Conservation (phyloP, 2,113 vertebrate species). For the Motacilla alba region DNA sequence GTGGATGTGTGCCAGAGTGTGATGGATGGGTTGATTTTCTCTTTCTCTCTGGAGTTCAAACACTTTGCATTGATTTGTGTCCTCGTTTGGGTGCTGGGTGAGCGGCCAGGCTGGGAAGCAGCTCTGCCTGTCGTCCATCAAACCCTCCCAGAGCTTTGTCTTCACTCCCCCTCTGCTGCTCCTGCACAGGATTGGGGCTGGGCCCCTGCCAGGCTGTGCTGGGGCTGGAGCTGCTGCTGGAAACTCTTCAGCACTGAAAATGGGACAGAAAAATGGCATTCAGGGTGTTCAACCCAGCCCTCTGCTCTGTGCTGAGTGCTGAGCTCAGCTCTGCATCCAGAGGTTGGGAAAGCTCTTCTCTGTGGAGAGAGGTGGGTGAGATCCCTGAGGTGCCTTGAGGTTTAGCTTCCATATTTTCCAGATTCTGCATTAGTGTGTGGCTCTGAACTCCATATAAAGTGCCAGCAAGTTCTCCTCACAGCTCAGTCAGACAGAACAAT, state of each 20-base stretch:
- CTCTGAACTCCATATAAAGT: neutral
- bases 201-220: neutral
- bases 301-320: neutral
- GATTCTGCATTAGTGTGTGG: neutral
- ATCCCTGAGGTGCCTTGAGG: neutral
- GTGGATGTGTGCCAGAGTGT: neutral
- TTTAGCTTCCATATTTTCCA: neutral
- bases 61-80: conserved; percentile 72
- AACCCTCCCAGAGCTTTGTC: conserved; percentile 59
- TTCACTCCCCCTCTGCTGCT: conserved; percentile 58
- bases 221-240: neutral
- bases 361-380: neutral
- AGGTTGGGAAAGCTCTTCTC: neutral
- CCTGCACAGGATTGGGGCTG: neutral
- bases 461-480: neutral
- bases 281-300: rapidly evolving
- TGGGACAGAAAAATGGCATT: neutral
- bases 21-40: conserved; percentile 66
- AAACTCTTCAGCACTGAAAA: neutral
- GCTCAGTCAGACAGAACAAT: neutral
- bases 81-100: conserved; percentile 58
- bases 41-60: conserved; percentile 30
- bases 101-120: conserved; percentile 40
- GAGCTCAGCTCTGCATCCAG: neutral
- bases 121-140: conserved; percentile 64